Conservation (phyloP, 2,888 invertebrate species). For the Hirtodrosophila alboralis region DNA sequence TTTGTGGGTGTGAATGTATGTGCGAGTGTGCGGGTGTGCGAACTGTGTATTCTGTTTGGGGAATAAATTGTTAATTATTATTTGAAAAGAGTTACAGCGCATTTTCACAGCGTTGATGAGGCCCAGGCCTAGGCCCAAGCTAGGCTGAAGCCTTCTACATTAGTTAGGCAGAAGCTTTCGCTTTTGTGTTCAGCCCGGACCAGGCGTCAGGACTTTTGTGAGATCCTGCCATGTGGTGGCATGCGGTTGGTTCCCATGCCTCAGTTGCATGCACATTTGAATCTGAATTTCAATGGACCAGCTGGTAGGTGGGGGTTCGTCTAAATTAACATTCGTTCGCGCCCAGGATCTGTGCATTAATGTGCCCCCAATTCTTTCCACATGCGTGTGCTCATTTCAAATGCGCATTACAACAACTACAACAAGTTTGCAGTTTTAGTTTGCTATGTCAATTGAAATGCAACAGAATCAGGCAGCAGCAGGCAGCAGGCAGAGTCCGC, state of each 20-base stretch:
- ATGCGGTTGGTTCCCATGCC: slow-evolving; percentile 48
- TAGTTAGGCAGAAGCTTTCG: slow-evolving; percentile 39
- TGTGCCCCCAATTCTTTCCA: slow-evolving; percentile 73
- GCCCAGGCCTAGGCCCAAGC: slow-evolving; percentile 5
- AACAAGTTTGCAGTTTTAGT: slow-evolving; percentile 48
- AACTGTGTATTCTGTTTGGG: slow-evolving; percentile 64
- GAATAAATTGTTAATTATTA: slow-evolving; percentile 80
- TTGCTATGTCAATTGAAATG: slow-evolving; percentile 74
- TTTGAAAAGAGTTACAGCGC: slow-evolving; percentile 79
- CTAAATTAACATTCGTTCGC: slow-evolving; percentile 72
- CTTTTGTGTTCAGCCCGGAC: slow-evolving; percentile 36
- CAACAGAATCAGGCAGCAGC: slow-evolving; percentile 50
- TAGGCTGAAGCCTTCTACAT: slow-evolving; percentile 21
- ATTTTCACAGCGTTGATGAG: slow-evolving; percentile 49
- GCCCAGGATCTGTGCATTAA: slow-evolving; percentile 65
- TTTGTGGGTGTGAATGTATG: slow-evolving; percentile 29
- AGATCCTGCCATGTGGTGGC: slow-evolving; percentile 22
- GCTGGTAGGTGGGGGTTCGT: not conserved
- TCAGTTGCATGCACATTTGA: slow-evolving; percentile 69
- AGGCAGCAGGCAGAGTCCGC: slow-evolving; percentile 12
- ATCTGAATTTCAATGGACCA: slow-evolving; percentile 59
- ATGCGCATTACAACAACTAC: slow-evolving; percentile 71
- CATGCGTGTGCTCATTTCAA: slow-evolving; percentile 78
- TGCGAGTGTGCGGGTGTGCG: slow-evolving; percentile 27
- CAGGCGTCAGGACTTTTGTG: slow-evolving; percentile 45